phyloP scores from a whole-genome alignment of 1,140 invertebrate species.

The Bombus waltoni region DNA sequence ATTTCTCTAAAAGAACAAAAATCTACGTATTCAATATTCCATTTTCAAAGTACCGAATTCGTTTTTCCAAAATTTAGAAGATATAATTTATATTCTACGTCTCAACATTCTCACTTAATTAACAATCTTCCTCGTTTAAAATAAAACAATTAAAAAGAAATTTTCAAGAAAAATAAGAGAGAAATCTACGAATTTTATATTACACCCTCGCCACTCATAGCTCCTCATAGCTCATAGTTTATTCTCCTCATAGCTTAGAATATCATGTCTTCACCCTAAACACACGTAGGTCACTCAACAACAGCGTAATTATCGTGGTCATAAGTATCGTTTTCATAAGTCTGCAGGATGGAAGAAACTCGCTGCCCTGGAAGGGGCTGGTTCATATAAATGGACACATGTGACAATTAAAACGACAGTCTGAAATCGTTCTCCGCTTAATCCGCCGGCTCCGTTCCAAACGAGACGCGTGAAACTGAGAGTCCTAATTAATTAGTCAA shows the following conservation, averaged over 20 bases:
- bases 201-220: neutral
- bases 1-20: no score
- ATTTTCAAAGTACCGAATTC: no score
- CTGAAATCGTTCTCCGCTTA: constrained; percentile 66
- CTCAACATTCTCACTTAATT: no score
- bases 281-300: neutral
- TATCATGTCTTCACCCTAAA: no score
- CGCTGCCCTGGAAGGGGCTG: constrained; percentile 64
- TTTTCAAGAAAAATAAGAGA: no score
- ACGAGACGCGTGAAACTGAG: constrained; percentile 4
- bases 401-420: constrained; percentile 78
- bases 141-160: no score
- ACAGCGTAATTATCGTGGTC: constrained; percentile 2
- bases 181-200: neutral
- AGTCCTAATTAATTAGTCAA: constrained; percentile 14
- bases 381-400: constrained; percentile 73
- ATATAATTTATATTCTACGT: no score
- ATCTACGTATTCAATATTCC: no score
- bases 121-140: no score
- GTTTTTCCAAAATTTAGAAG: no score
- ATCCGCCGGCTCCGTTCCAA: constrained; percentile 36
- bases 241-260: no score
- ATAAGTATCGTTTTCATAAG: constrained; percentile 49
- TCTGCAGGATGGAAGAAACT: constrained; percentile 25
- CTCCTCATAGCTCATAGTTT: no score